phyloP scores from a whole-genome alignment of 23 tunicate species.

The Trididemnum nubilum region DNA sequence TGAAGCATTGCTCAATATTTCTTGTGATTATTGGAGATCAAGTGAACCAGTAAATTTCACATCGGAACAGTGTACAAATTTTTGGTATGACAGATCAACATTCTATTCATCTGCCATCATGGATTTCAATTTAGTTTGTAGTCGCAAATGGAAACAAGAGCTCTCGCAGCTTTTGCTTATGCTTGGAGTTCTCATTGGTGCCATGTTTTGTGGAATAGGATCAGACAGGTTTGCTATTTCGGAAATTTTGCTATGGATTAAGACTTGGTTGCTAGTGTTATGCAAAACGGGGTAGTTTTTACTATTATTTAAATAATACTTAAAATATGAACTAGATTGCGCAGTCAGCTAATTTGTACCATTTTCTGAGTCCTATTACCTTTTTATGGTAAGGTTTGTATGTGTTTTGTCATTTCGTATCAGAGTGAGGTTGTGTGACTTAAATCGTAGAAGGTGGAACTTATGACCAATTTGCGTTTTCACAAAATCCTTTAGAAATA shows the following conservation, averaged over 20 bases:
- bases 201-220: slow-evolving; percentile 49
- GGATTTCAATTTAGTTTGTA: slow-evolving; percentile 84
- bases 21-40: slow-evolving; percentile 38
- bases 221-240: slow-evolving; percentile 63
- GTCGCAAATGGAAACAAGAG: slow-evolving; percentile 47
- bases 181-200: slow-evolving; percentile 82
- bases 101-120: slow-evolving; percentile 57
- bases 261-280: background rate
- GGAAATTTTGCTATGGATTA: background rate
- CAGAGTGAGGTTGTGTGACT: too few relatives aligned
- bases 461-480: too few relatives aligned
- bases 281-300: background rate
- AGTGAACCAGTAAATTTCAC: background rate
- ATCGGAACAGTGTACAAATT: slow-evolving; percentile 42
- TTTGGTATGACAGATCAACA: slow-evolving; percentile 50
- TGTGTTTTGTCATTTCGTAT: too few relatives aligned
- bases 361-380: too few relatives aligned
- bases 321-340: too few relatives aligned
- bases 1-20: slow-evolving; percentile 1
- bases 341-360: too few relatives aligned
- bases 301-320: too few relatives aligned
- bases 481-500: too few relatives aligned
- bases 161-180: slow-evolving; percentile 69
- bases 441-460: too few relatives aligned
- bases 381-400: too few relatives aligned